Evolutionary conservation across 2,888 invertebrate genomes (phyloP).

Genomic region (Tricholauxania praeusta): DNA sequence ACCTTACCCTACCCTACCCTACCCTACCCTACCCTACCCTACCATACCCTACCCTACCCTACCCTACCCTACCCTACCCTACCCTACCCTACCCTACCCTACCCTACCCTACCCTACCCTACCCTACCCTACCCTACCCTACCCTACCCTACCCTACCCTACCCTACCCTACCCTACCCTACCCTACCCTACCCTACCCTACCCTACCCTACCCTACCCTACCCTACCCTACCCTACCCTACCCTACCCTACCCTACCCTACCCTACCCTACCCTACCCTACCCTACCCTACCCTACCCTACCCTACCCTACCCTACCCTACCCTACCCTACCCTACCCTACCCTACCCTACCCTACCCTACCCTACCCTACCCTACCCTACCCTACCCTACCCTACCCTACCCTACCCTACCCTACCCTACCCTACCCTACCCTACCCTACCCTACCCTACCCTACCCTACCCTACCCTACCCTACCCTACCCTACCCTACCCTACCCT

Average conservation of each 20-base stretch:
- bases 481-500: not conserved
- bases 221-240: not conserved
- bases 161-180: not conserved
- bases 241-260: not conserved
- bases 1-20: slow-evolving; percentile 28
- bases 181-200: not conserved
- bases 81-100: not conserved
- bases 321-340: slow-evolving; percentile 28
- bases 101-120: not conserved
- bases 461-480: too few relatives aligned
- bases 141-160: not conserved
- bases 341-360: slow-evolving; percentile 30
- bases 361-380: slow-evolving; percentile 34
- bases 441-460: not conserved
- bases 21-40: slow-evolving; percentile 31
- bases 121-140: not conserved
- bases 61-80: slow-evolving; percentile 29
- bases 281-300: slow-evolving; percentile 17
- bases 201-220: not conserved
- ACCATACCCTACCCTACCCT: slow-evolving; percentile 27
- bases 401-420: slow-evolving; percentile 16
- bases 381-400: slow-evolving; percentile 28
- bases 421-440: not conserved
- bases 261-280: slow-evolving; percentile 19
- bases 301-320: slow-evolving; percentile 26